Evolutionary conservation across 2,113 vertebrate species (phyloP), one percentile per base, ranked within the genome.

Genomic region (Meriones unguiculatus): DNA sequence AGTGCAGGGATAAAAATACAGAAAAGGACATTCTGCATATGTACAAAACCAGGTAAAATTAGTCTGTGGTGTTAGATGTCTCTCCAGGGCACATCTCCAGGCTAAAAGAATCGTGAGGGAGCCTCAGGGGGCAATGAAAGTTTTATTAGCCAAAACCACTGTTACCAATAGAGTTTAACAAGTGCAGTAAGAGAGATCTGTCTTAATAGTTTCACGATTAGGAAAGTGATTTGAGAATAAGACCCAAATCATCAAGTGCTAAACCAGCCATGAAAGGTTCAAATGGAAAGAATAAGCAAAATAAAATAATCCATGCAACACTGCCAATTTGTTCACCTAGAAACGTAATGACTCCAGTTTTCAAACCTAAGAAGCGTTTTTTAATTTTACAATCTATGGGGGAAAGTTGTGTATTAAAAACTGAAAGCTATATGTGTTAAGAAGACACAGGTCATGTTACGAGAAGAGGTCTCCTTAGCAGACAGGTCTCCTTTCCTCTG

Each of bases 21-120:
- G 64, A 57, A 67, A 93, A 2, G 14, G 25, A 59, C 69, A 89
- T 78, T 67, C 62, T 38, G 78, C 9, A 24, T 81, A 81, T 2
- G 64, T 46, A 75, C 80, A 84, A 95, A 96, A 57, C 32, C 5
- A 87, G 80, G 90, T 15, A 86, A 76, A 90, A 77, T 69, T 65
- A 28, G 52, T 77, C 54, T 64, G 25, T 84, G 35, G 24, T 87
- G 28, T 87, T 52, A 96, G 54, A 54, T 88, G 15, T 85, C 41
- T 82, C 46, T 75, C 54, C 14, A 86, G 72, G 78, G 62, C 92
- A 80, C 12, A 41, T 15, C 32, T 59, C 38, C 0, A 38, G 30
- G 92, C n/a, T 85, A 67, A 22, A 69, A 32, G 5, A 54, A 70
- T 22, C 30, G 41, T 17, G 22, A 77, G 2, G 15, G 87, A 38